Evolutionary conservation across 92 coral and sea anemone genomes (phyloP), one percentile per base, ranked within the genome.

Genomic region (Porites cylindrica): DNA sequence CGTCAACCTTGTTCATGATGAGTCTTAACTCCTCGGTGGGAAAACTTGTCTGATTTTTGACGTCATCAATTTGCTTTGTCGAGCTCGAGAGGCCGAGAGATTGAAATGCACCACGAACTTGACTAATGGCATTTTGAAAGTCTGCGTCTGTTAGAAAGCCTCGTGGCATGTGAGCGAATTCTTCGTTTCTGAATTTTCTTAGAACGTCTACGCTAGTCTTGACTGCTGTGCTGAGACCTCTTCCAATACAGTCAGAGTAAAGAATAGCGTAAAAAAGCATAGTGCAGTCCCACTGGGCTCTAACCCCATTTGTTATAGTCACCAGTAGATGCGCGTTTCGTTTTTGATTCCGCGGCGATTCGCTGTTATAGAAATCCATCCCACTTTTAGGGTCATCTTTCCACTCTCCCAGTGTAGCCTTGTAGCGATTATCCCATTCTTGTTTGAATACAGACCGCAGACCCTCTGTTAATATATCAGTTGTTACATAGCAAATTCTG

Each of bases 371-470:
- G 75, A 91, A 85, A 21, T 64, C 75, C 19, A 60, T 1, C 19
- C 94, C 94, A 64, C 86, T 91, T 6, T 14, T 51, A 18, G 70
- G 13, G 2, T 82, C 81, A 51, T 91, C 90, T 29, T 85, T 69
- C 95, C 95, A 92, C 38, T 80, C 67, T 1, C 92, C 95, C 51
- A 75, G 61, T 6, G 94, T 81, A 2, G 70, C 12, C 43, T 51
- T 76, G 86, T 92, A 89, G 20, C 91, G 75, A 14, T 20, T 69
- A 83, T 92, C 80, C 95, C 95, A 92, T 81, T 89, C 92, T 53
- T 70, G 87, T 56, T 85, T 92, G 70, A 92, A 92, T 29, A 92
- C 59, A 2, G 62, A 43, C 43, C 95, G 64, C 69, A 92, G 84
- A 12, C 79, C 80, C 53, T 88, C 92, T 52, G 90, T 75, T 7